Evolutionary conservation across 2,888 invertebrate genomes (phyloP).

Genomic region (Calameuta idolon): DNA sequence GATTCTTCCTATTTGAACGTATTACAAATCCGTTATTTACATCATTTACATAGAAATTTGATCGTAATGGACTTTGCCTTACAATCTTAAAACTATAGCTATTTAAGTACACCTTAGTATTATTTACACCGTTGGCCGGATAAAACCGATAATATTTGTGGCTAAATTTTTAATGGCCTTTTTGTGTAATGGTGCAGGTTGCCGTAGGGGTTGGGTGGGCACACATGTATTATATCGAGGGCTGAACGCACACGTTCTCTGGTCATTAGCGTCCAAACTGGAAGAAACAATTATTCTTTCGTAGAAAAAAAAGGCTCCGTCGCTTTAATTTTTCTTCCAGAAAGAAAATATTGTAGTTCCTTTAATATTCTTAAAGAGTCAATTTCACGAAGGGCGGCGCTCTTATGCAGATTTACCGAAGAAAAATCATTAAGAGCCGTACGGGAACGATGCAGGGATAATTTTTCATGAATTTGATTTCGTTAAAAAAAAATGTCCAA

Average conservation of each 20-base stretch:
- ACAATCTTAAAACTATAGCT: slow-evolving; percentile 23
- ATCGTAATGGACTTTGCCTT: slow-evolving; percentile 9
- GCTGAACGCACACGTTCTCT: slow-evolving; percentile 18
- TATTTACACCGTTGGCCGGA: slow-evolving; percentile 51
- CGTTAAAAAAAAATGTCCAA: background rate
- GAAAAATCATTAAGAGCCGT: background rate
- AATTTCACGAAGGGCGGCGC: background rate
- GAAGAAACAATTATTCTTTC: slow-evolving; percentile 35
- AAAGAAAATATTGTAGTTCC: background rate
- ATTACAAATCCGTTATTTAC: slow-evolving; percentile 55
- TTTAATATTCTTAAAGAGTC: background rate
- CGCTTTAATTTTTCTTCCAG: background rate
- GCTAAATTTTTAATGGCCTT: slow-evolving; percentile 19
- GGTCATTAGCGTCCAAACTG: slow-evolving; percentile 41
- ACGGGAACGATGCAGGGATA: background rate
- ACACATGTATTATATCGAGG: background rate
- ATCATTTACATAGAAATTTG: slow-evolving; percentile 45
- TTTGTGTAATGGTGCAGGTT: background rate
- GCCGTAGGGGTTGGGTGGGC: background rate
- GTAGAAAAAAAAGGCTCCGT: background rate
- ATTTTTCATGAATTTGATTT: background rate
- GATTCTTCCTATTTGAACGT: slow-evolving; percentile 35
- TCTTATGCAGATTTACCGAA: background rate
- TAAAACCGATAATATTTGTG: slow-evolving; percentile 11
- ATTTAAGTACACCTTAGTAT: slow-evolving; percentile 28